These are phyloP conservation scores for Poecilus cupreus DNA, from an alignment of 2,888 invertebrate genomes.

Conservation along the genomic window DNA sequence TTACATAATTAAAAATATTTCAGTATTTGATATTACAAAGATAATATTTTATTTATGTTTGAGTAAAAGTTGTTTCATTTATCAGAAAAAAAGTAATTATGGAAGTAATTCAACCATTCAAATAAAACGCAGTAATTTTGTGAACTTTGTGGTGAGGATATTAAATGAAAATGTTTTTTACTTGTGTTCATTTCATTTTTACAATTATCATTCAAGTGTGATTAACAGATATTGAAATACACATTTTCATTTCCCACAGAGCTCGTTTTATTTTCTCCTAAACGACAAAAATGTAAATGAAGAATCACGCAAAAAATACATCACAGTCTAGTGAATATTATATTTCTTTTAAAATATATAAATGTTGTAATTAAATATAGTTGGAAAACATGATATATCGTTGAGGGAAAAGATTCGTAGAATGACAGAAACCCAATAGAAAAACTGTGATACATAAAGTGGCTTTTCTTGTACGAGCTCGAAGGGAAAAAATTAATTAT, in stretches of 20 bases:
- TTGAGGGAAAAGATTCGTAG: not conserved
- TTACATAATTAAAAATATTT: too few relatives aligned
- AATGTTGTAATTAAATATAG: not conserved
- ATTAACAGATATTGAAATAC: slow-evolving; percentile 38
- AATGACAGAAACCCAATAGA: not conserved
- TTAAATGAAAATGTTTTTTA: slow-evolving; percentile 27
- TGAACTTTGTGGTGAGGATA: not conserved
- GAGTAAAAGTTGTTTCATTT: slow-evolving; percentile 9
- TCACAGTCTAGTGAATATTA: not conserved
- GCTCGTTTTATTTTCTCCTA: not conserved
- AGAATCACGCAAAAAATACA: slow-evolving; percentile 1
- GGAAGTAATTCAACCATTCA: slow-evolving; percentile 6
- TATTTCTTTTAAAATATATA: not conserved
- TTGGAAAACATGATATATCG: slow-evolving; percentile 8
- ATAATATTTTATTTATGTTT: not conserved
- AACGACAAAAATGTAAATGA: slow-evolving; percentile 12
- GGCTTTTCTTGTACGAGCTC: slow-evolving; percentile 8
- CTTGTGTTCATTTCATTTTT: slow-evolving; percentile 31
- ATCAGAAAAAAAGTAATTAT: slow-evolving; percentile 1
- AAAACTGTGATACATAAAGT: slow-evolving; percentile 15
- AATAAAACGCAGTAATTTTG: slow-evolving; percentile 24
- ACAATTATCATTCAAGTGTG: slow-evolving; percentile 37
- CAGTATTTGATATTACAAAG: too few relatives aligned
- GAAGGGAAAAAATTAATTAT: slow-evolving; percentile 13
- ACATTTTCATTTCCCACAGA: slow-evolving; percentile 14